These are phyloP conservation scores for Phania funesta DNA, from an alignment of 2,888 invertebrate species.

Conservation along the genomic window DNA sequence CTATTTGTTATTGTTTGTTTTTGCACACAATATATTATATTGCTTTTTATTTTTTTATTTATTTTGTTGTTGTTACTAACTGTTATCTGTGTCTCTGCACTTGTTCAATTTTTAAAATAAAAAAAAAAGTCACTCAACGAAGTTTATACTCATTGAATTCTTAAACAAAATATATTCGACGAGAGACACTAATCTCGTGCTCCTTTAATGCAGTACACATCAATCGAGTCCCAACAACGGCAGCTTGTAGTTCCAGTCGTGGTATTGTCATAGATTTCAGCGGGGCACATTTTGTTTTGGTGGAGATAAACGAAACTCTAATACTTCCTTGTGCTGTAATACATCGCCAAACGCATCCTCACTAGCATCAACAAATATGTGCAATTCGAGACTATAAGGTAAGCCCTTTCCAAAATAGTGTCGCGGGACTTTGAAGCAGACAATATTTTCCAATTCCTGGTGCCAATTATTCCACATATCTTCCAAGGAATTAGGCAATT, in stretches of 20 bases:
- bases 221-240: not conserved
- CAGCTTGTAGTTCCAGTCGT: not conserved
- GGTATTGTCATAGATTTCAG: not conserved
- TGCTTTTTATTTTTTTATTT: too few species aligned
- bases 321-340: not conserved
- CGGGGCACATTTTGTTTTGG: constrained; percentile 18
- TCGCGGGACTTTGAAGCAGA: not conserved
- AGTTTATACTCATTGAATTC: too few species aligned
- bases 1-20: too few species aligned
- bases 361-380: constrained; percentile 10
- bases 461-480: not conserved
- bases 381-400: not conserved
- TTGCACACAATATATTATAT: too few species aligned
- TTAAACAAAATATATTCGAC: too few species aligned
- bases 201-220: too few species aligned
- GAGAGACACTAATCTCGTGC: too few species aligned
- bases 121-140: too few species aligned
- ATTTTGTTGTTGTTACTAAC: too few species aligned
- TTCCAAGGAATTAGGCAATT: not conserved
- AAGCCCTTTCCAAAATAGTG: not conserved
- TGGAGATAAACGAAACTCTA: constrained; percentile 1
- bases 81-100: too few species aligned
- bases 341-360: constrained; percentile 5
- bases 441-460: not conserved
- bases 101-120: too few species aligned